Conservation (phyloP, 2,113 vertebrate genomes). For the Pterocles gutturalis region DNA sequence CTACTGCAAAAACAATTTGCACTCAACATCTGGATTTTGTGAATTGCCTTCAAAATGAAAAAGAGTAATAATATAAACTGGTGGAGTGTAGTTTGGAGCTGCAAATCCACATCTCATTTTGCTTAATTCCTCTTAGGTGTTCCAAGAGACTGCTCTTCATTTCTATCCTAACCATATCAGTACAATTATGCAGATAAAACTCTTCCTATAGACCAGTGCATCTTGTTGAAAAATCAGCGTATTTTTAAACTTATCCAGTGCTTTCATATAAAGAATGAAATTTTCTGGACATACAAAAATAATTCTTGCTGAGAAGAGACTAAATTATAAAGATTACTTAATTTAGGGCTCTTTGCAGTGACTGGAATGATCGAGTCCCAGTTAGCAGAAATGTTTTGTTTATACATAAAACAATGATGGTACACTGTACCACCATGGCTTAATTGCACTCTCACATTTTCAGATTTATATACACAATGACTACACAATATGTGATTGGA, state of each 20-base stretch:
- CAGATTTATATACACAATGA: neutral
- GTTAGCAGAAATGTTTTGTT: neutral
- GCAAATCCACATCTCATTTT: neutral
- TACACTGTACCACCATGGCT: rapidly evolving
- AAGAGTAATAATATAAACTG: neutral
- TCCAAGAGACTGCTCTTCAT: neutral
- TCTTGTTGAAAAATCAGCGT: neutral
- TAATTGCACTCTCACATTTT: neutral
- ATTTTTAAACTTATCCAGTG: neutral
- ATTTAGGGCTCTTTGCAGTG: neutral
- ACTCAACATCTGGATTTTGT: conserved; percentile 29
- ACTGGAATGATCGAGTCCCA: neutral
- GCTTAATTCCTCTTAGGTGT: neutral
- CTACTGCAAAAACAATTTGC: neutral
- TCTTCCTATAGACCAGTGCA: neutral
- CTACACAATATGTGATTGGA: neutral
- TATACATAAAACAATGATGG: neutral
- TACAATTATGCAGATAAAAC: neutral
- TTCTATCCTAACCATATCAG: neutral
- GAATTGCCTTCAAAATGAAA: neutral
- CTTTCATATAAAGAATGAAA: neutral
- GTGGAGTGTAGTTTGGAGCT: neutral
- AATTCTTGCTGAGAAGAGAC: neutral
- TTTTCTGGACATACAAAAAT: neutral
- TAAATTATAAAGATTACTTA: neutral